Evolutionary conservation across 2,113 vertebrate genomes (phyloP).

Genomic region (Scalopus aquaticus): DNA sequence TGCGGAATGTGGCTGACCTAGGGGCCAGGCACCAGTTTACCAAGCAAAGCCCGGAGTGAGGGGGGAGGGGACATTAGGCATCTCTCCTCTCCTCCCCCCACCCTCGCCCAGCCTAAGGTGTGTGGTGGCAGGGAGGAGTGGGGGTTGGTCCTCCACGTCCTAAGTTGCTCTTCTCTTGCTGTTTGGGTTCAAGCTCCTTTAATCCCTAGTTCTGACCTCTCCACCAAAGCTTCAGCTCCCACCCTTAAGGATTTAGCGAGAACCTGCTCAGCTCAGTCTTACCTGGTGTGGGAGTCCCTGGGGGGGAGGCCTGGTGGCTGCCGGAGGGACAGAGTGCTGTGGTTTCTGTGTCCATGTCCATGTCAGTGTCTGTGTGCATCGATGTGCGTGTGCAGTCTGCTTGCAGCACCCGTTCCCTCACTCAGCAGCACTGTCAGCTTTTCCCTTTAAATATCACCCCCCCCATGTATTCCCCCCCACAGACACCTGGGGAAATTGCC

Average conservation of each 20-base stretch:
- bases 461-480: background rate
- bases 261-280: conserved; percentile 56
- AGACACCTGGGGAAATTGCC: conserved; percentile 76
- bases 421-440: conserved; percentile 78
- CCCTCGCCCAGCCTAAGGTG: background rate
- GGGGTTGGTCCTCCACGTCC: background rate
- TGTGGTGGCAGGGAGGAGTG: background rate
- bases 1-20: conserved; percentile 33
- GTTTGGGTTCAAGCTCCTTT: background rate
- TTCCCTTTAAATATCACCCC: conserved; percentile 79
- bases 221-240: conserved; percentile 45
- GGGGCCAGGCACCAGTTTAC: background rate
- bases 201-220: conserved; percentile 5
- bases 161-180: background rate
- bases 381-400: conserved; percentile 60
- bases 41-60: background rate
- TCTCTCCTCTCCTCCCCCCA: background rate
- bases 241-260: background rate
- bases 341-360: conserved; percentile 81
- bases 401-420: conserved; percentile 53
- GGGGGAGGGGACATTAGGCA: conserved; percentile 36
- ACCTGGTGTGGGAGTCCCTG: conserved; percentile 73
- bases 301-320: conserved; percentile 57
- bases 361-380: conserved; percentile 56
- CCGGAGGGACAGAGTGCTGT: conserved; percentile 78